Evolutionary conservation across 2,797 vertebrate species (phyloP).

Genomic region (Borostomias antarcticus): DNA sequence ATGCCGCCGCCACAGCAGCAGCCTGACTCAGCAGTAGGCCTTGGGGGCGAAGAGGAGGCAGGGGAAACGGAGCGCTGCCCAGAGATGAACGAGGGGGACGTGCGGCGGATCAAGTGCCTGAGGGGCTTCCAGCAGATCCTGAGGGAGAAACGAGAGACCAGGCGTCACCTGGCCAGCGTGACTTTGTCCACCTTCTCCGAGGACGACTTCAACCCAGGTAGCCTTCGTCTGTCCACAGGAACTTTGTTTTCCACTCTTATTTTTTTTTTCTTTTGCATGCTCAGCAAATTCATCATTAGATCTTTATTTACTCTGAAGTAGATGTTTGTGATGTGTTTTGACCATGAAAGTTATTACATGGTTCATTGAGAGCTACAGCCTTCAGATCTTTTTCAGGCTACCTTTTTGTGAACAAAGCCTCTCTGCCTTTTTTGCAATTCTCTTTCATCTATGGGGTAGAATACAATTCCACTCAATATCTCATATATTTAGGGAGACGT

Average conservation of each 20-base stretch:
- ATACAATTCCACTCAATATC: not conserved
- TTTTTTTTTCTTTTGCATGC: not conserved
- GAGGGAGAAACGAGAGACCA: conserved; percentile 87
- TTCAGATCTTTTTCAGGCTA: conserved; percentile 1
- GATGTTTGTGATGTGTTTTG: not conserved
- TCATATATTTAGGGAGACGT: not conserved
- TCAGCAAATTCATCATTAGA: not conserved
- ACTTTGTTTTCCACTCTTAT: not conserved
- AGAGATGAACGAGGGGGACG: conserved; percentile 76
- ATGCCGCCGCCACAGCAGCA: conserved; percentile 4
- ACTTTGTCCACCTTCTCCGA: conserved; percentile 82
- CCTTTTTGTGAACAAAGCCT: conserved; percentile 27
- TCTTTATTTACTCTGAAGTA: not conserved
- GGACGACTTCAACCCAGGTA: conserved; percentile 79
- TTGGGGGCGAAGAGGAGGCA: conserved; percentile 18
- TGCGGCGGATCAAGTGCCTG: conserved; percentile 86
- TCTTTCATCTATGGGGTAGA: conserved; percentile 26
- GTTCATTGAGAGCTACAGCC: conserved; percentile 1
- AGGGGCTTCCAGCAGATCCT: conserved; percentile 93
- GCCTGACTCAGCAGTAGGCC: conserved; percentile 7
- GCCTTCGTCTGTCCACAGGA: not conserved
- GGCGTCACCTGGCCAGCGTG: conserved; percentile 82
- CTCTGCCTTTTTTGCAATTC: conserved; percentile 5
- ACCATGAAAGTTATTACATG: not conserved
- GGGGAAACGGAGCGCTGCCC: conserved; percentile 14